phyloP scores from a whole-genome alignment of 2,113 vertebrate genomes.

The Pimephales promelas region DNA sequence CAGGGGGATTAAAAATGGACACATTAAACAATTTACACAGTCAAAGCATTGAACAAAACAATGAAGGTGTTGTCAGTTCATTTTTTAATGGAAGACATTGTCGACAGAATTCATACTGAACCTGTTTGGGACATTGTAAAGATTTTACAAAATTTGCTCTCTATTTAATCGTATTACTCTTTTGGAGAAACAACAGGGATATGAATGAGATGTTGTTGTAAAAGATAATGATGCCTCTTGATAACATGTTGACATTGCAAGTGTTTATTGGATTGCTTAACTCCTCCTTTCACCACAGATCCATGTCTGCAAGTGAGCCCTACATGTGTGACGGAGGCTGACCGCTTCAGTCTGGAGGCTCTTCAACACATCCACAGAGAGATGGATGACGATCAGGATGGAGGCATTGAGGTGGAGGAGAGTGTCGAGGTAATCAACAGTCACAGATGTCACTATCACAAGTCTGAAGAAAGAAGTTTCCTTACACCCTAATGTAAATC shows the following conservation, averaged over 20 bases:
- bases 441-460: background rate
- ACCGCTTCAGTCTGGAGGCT: conserved; percentile 90
- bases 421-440: conserved; percentile 88
- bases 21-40: background rate
- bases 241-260: background rate
- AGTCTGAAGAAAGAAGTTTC: background rate
- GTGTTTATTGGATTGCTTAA: background rate
- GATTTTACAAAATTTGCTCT: background rate
- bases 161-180: too few relatives aligned
- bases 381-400: conserved; percentile 97
- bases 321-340: conserved; percentile 89
- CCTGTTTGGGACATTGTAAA: background rate
- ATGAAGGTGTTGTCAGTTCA: background rate
- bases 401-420: conserved; percentile 95
- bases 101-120: too few relatives aligned
- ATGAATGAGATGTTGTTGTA: background rate
- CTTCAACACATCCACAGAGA: conserved; percentile 93
- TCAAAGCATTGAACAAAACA: background rate
- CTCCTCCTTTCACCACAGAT: conserved; percentile 69
- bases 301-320: conserved; percentile 84
- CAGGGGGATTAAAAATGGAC: background rate
- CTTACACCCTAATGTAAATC: background rate
- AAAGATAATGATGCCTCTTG: background rate
- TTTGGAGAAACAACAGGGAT: background rate
- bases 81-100: background rate